A percentile compares a stretch with the other conserved stretches of the same genome.
These are phyloP conservation scores for Galbula dea DNA, from an alignment of 2,113 vertebrate species.

Conservation along the genomic window DNA sequence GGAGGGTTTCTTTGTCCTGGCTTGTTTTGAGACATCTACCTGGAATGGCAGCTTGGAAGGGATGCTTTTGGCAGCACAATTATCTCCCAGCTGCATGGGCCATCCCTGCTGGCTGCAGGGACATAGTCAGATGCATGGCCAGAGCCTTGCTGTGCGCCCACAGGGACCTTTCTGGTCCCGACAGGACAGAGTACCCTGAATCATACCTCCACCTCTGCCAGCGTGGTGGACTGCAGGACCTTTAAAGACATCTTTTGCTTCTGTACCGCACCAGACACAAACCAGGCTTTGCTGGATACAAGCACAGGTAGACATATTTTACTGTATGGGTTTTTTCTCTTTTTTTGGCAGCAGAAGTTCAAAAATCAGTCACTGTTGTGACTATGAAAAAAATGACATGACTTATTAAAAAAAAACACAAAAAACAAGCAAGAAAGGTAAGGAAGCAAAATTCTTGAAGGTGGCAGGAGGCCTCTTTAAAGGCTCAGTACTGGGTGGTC, in stretches of 20 bases:
- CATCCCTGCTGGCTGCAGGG: not conserved
- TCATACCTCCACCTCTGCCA: not conserved
- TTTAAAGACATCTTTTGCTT: not conserved
- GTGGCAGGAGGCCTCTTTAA: not conserved
- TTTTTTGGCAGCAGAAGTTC: not conserved
- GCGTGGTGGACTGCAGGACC: not conserved
- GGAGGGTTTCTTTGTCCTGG: not conserved
- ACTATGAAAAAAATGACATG: not conserved
- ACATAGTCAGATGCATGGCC: not conserved
- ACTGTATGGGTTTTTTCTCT: not conserved
- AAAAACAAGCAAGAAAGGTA: not conserved
- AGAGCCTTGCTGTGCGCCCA: not conserved
- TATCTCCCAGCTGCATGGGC: not conserved
- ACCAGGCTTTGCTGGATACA: not conserved
- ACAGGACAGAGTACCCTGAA: not conserved
- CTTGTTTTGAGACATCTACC: not conserved
- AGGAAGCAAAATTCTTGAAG: not conserved
- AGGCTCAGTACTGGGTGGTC: not conserved
- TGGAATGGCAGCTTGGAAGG: not conserved
- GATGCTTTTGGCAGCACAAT: not conserved
- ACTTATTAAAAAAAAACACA: not conserved
- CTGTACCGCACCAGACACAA: not conserved
- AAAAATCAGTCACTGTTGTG: not conserved
- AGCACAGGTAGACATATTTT: fast-evolving
- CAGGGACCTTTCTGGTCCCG: not conserved